Conservation (phyloP, 2,113 vertebrate genomes). For the Aegithalos caudatus region DNA sequence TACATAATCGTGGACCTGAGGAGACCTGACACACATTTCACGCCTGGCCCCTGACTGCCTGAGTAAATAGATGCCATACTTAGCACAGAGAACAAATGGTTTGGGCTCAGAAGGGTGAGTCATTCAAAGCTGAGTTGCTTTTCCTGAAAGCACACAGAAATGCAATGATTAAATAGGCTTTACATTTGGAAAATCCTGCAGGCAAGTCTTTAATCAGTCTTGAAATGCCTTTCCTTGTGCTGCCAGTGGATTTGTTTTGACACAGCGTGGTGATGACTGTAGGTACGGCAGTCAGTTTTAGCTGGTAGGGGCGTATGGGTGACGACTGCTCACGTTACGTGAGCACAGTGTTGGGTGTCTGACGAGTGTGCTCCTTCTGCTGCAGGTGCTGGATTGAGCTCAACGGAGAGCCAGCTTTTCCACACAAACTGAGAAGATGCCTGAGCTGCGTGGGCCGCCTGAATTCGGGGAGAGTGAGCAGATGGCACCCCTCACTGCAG, state of each 20-base stretch:
- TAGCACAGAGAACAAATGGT: background rate
- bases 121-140: background rate
- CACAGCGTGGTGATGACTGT: background rate
- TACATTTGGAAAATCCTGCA: slow-evolving; percentile 22
- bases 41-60: background rate
- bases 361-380: background rate
- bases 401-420: background rate
- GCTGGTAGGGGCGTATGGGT: background rate
- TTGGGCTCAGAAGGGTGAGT: slow-evolving; percentile 5
- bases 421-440: background rate
- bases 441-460: background rate
- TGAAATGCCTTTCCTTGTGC: background rate
- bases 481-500: background rate
- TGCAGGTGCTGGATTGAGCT: background rate
- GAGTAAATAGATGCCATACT: background rate
- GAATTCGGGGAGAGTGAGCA: background rate
- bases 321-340: background rate
- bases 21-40: slow-evolving; percentile 13
- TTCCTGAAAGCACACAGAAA: slow-evolving; percentile 4
- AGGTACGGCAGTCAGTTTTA: background rate
- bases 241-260: slow-evolving; percentile 18
- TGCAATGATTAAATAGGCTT: background rate
- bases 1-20: background rate
- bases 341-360: background rate
- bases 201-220: background rate